Base-by-base conservation (phyloP, 1,140 invertebrate species). In the Ladona fulva region DNA sequence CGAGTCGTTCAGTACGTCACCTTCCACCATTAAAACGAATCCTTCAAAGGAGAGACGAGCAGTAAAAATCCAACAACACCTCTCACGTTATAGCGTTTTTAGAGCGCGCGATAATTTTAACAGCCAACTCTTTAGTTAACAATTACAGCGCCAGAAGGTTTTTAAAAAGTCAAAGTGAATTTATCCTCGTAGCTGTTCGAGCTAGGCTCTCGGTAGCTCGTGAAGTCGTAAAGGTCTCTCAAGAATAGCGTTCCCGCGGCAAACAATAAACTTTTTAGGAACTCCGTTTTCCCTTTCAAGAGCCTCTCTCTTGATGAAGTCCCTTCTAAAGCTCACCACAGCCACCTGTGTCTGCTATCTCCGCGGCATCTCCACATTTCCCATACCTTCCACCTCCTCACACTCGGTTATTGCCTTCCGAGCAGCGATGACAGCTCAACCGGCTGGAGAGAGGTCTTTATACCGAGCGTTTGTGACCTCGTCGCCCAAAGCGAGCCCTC, bases 201-300 rank as follows among this genome's bases (percentile, higher is more conserved):
- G 8, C 29, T 37, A 37, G 29, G 29, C 29, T 37, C 29, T 37
- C 29, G 29, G 29, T 37, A 37, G 29, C 29, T 8, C 29, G 29
- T 37, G 29, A 37, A 37, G 29, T 37, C 29, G 29, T 37, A 37
- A 37, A 37, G 29, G 29, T n/a, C n/a, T n/a, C n/a, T n/a, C n/a
- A n/a, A 37, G 29, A 37, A 37, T 37, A 8, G 29, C 29, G n/a
- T n/a, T n/a, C n/a, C n/a, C n/a, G 1, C 29, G 29, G 52, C 16
- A 12, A 66, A 66, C 52, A 66, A 22, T 66, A 66, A 66, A 66
- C 52, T 66, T 66, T 52, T 66, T 66, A 66, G n/a, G 52, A 66
- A 66, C 52, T 52, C 44, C 44, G 10, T 52, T 19, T 52, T 10
- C 44, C 44, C 52, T 22, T 16, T 66, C 52, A 5, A 19, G 16